Evolutionary conservation across 2,888 invertebrate species (phyloP).

Genomic region (Ferdinandea cuprea): DNA sequence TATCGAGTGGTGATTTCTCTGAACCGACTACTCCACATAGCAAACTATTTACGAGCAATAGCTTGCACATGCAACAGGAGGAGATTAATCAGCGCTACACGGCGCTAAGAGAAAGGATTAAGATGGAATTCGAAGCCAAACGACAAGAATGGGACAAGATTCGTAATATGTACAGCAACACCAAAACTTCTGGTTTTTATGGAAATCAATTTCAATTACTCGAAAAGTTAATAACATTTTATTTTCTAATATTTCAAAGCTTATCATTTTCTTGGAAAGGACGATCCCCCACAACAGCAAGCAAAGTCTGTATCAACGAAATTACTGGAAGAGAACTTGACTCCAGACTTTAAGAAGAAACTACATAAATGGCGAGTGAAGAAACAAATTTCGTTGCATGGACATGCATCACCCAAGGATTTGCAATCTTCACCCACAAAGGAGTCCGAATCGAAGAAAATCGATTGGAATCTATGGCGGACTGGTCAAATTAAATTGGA

Average conservation of each 20-base stretch:
- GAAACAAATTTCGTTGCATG: slow-evolving; percentile 77
- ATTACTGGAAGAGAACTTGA: slow-evolving; percentile 87
- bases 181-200: slow-evolving; percentile 68
- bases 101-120: slow-evolving; percentile 88
- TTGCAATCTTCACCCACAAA: slow-evolving; percentile 78
- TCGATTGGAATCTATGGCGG: slow-evolving; percentile 87
- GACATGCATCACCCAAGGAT: slow-evolving; percentile 67
- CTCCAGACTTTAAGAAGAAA: slow-evolving; percentile 92
- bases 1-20: slow-evolving; percentile 84
- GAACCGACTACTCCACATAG: slow-evolving; percentile 82
- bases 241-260: slow-evolving; percentile 46
- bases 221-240: slow-evolving; percentile 10
- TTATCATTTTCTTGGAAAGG: slow-evolving; percentile 77
- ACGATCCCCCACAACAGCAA: slow-evolving; percentile 79
- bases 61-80: slow-evolving; percentile 83
- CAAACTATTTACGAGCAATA: slow-evolving; percentile 78
- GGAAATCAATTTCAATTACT: not conserved
- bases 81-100: slow-evolving; percentile 90
- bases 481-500: slow-evolving; percentile 83
- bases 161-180: slow-evolving; percentile 48
- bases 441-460: slow-evolving; percentile 83
- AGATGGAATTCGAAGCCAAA: slow-evolving; percentile 90
- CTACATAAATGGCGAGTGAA: slow-evolving; percentile 93
- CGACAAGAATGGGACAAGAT: slow-evolving; percentile 86
- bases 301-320: slow-evolving; percentile 79